Evolutionary conservation across 2,113 vertebrate species (phyloP), one percentile per base, ranked within the genome.

Genomic region (Petromus typicus): DNA sequence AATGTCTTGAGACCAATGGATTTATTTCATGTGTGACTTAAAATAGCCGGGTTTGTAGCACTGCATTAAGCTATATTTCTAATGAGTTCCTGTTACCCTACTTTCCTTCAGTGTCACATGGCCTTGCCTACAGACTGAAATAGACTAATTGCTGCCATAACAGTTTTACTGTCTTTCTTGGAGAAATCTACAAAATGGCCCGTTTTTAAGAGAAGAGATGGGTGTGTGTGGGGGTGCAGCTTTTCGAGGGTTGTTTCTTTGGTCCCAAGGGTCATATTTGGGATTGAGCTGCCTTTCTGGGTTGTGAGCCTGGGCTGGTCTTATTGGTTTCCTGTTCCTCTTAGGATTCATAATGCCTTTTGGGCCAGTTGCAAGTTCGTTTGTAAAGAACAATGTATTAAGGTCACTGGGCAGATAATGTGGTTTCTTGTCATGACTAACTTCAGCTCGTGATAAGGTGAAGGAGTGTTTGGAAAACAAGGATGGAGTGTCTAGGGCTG

Each of bases 11-110:
- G 96, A 93, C 82, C 20, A 20, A 82, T 95, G 96, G 96, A 95
- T 97, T 97, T 96, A 94, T 96, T 97, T 98, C 96, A 96, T 79
- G 90, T 96, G 96, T 94, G 95, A 95, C 96, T 96, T 96, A 97
- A 97, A 98, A 97, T 96, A 96, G 95, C 92, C 79, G 79, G 73
- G n/a, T 92, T 93, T 96, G 78, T 88, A 86, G 88, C 51, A 34
- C 71, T 32, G 43, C 91, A 67, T 59, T 91, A 93, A 89, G 95
- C 92, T 94, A 75, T 86, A 88, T 92, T 95, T 96, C 94, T 96
- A 98, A 96, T 95, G 96, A 97, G 91, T 95, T 96, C 97, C 90
- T 82, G 95, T 95, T 96, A 89, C 86, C 91, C 91, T 85, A 40
- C 92, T 95, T 96, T 92, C 56, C 82, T 83, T 75, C 54, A 80